Conservation (phyloP, 2,113 vertebrate species). For the Oplegnathus fasciatus region DNA sequence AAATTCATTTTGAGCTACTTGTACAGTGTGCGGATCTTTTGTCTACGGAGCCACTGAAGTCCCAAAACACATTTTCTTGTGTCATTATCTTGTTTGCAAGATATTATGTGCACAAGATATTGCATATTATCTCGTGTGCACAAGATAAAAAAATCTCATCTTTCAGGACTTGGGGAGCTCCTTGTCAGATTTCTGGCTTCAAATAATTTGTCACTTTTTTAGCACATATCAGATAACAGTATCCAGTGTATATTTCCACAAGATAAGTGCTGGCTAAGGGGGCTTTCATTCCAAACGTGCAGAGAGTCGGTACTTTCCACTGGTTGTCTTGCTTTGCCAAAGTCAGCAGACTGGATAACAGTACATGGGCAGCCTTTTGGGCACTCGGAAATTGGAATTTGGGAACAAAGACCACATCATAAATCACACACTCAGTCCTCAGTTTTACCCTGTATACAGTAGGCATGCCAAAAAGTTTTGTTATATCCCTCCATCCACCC, state of each 20-base stretch:
- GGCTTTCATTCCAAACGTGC: conserved; percentile 9
- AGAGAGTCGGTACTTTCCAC: conserved; percentile 57
- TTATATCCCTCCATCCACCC: background rate
- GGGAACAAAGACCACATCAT: conserved; percentile 50
- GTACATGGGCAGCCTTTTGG: conserved; percentile 14
- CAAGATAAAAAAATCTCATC: background rate
- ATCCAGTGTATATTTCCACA: conserved; percentile 8
- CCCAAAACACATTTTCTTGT: background rate
- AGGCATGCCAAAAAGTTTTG: background rate
- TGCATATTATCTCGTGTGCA: background rate
- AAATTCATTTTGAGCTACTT: no score
- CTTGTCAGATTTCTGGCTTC: background rate
- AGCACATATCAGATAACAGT: conserved; percentile 11
- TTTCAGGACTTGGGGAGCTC: background rate
- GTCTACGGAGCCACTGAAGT: background rate
- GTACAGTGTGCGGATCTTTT: no score
- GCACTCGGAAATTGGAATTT: conserved; percentile 34
- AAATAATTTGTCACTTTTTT: background rate
- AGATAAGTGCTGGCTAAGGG: conserved; percentile 19
- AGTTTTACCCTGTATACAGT: conserved; percentile 5
- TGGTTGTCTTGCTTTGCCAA: conserved; percentile 47
- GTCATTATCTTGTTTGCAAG: background rate
- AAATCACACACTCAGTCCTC: conserved; percentile 28
- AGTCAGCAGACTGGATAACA: conserved; percentile 58
- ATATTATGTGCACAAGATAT: background rate